Conservation (phyloP, 2,113 vertebrate genomes). For the Megalops atlanticus region DNA sequence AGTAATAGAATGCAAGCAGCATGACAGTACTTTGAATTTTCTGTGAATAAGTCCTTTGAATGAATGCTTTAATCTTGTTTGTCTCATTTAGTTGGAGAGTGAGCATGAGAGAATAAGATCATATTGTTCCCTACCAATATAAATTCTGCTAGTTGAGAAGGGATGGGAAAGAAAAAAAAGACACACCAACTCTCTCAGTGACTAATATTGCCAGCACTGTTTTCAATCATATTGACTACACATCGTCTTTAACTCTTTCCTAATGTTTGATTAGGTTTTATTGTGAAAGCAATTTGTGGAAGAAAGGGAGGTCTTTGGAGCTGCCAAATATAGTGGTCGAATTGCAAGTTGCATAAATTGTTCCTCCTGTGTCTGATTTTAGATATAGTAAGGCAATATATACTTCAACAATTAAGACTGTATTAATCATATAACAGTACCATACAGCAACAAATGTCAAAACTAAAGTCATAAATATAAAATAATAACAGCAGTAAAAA, state of each 20-base stretch:
- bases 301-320: background rate
- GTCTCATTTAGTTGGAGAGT: background rate
- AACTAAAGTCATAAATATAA: too few relatives aligned
- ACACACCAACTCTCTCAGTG: background rate
- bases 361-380: too few relatives aligned
- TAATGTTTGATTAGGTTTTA: background rate
- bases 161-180: background rate
- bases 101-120: background rate
- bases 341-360: background rate
- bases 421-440: too few relatives aligned
- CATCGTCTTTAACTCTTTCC: background rate
- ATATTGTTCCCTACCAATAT: background rate
- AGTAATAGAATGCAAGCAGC: background rate
- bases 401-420: too few relatives aligned
- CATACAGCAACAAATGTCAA: too few relatives aligned
- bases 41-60: constrained; percentile 2
- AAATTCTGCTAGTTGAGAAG: background rate
- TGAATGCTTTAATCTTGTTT: background rate
- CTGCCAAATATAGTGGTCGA: background rate
- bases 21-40: constrained; percentile 8
- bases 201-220: background rate
- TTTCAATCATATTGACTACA: background rate
- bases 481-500: too few relatives aligned
- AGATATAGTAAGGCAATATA: too few relatives aligned
- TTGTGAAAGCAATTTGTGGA: background rate